Percentiles rank a stretch among this genome's conserved stretches.
phyloP scores from a whole-genome alignment of 1,140 invertebrate species.

The Brachionus plicatilis region DNA sequence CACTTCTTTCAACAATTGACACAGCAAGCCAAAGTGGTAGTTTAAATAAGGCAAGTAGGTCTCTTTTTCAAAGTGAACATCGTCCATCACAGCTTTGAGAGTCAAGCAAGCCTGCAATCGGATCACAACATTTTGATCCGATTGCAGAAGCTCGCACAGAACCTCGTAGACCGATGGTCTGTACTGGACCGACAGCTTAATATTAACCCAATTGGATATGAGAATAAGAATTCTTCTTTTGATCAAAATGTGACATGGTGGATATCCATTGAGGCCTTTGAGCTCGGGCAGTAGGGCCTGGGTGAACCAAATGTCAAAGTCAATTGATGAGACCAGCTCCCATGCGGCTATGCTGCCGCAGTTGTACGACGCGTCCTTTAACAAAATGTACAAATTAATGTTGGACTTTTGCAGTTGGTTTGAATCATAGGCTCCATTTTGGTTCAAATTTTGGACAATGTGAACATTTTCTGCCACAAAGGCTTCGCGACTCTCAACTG shows the following conservation, averaged over 20 bases:
- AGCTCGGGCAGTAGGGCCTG: conserved; percentile 74
- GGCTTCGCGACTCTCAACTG: neutral
- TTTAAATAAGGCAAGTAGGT: conserved; percentile 72
- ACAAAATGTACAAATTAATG: neutral
- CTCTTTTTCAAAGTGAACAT: conserved; percentile 82
- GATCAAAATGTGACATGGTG: conserved; percentile 68
- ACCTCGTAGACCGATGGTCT: conserved; percentile 74
- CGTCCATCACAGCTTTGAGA: conserved; percentile 73
- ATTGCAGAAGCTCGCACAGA: conserved; percentile 63
- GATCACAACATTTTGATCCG: conserved; percentile 68
- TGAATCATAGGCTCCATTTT: neutral
- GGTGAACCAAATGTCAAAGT: conserved; percentile 89
- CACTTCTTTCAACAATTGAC: conserved; percentile 76
- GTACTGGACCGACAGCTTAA: conserved; percentile 73
- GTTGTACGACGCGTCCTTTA: conserved; percentile 67
- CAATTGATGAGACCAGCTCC: conserved; percentile 83
- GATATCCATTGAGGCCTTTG: conserved; percentile 63
- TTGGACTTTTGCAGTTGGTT: neutral
- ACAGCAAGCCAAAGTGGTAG: conserved; percentile 69
- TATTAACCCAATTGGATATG: conserved; percentile 75
- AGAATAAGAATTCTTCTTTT: conserved; percentile 79
- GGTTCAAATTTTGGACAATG: conserved; percentile 14
- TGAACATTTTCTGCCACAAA: neutral
- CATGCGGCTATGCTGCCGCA: conserved; percentile 80
- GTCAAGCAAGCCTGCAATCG: conserved; percentile 71